Evolutionary conservation across 2,113 vertebrate species (phyloP).

Genomic region (Megaceryle torquata): DNA sequence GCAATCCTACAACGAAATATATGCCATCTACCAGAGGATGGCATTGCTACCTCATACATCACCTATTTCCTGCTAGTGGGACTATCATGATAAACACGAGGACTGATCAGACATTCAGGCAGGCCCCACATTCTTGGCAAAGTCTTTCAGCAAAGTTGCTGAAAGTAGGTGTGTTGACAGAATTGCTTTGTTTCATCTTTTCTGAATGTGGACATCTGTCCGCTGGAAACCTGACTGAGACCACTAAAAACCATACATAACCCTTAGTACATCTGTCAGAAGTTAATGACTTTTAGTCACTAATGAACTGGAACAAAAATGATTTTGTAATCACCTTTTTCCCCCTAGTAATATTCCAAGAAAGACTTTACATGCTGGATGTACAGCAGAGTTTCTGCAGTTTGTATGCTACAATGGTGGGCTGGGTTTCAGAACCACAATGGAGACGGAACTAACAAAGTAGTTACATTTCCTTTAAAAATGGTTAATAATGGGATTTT

Average conservation of each 20-base stretch:
- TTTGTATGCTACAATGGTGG: neutral
- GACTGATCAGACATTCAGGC: neutral
- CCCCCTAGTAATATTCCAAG: neutral
- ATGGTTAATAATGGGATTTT: neutral
- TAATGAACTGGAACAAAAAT: conserved; percentile 31
- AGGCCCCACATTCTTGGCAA: neutral
- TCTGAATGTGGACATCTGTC: neutral
- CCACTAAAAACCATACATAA: neutral
- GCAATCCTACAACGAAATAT: neutral
- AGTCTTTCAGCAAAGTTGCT: neutral
- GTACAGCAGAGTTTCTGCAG: neutral
- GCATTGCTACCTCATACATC: neutral
- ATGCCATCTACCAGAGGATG: neutral
- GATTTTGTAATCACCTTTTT: neutral
- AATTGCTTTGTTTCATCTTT: neutral
- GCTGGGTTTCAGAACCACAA: neutral
- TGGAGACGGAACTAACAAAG: neutral
- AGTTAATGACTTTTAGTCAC: neutral
- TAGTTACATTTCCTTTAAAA: neutral
- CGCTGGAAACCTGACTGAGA: neutral
- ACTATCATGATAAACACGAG: neutral
- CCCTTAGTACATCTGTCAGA: neutral
- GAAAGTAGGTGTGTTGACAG: neutral
- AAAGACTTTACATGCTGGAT: neutral
- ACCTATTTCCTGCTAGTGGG: neutral